phyloP scores from a whole-genome alignment of 2,113 vertebrate genomes.

The Nansenia antarctica region DNA sequence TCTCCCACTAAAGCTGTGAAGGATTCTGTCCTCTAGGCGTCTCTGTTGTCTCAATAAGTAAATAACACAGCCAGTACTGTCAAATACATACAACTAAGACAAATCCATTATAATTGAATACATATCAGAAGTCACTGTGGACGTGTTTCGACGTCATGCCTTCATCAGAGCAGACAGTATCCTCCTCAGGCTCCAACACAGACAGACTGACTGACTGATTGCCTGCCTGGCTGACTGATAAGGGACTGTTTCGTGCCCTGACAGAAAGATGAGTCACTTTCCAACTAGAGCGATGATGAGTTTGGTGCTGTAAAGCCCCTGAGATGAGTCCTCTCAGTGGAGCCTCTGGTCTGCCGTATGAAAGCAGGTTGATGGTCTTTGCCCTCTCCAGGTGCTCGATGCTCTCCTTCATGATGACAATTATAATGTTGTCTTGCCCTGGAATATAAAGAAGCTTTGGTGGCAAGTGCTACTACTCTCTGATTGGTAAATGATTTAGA shows the following conservation, averaged over 20 bases:
- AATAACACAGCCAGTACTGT: no score
- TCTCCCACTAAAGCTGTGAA: conserved; percentile 20
- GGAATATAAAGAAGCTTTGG: no score
- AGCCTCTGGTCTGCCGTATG: neutral
- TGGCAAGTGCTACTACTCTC: conserved; percentile 22
- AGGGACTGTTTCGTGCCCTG: neutral
- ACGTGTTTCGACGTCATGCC: no score
- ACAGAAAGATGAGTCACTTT: neutral
- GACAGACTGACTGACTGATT: neutral
- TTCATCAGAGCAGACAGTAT: neutral
- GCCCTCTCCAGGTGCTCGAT: conserved; percentile 14
- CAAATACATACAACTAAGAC: no score
- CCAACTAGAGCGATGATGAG: neutral
- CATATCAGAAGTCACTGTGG: no score
- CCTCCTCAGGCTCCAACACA: neutral
- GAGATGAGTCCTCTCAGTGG: conserved; percentile 5
- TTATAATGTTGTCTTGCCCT: neutral
- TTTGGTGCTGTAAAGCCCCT: neutral
- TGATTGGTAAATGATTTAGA: conserved; percentile 16
- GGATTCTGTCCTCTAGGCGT: conserved; percentile 49
- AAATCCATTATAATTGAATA: no score
- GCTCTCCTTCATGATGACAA: neutral
- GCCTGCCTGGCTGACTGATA: neutral
- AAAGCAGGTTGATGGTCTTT: neutral
- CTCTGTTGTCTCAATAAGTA: conserved; percentile 51